Evolutionary conservation across 2,888 invertebrate genomes (phyloP), one percentile per base, ranked within the genome.

Genomic region (Lysandra bellargus): DNA sequence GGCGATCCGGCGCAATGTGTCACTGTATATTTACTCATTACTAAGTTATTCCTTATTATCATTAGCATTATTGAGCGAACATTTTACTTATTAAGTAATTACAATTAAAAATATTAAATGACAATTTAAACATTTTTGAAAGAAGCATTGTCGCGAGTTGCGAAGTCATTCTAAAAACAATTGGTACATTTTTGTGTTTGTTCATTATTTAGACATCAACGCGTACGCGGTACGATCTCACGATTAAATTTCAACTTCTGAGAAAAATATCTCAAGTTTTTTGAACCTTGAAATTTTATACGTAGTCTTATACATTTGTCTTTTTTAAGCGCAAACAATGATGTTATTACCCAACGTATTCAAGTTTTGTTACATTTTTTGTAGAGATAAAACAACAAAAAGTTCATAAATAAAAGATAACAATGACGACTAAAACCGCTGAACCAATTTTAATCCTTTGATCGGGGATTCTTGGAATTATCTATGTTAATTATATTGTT

Each of bases 181-280:
- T 69, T 33, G 9, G 23, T 23, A 69, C 69, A 69, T 12, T 69
- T 17, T 69, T 33, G 33, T 69, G 33, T 69, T 69, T 69, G 69
- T 69, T 33, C 69, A 37, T 69, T 5, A n/a, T n/a, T 76, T 49
- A 49, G 76, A 76, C 76, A 76, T 76, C 49, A 76, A 76, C 76
- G 76, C 76, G 76, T 23, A 6, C 49, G 53, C 53, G 23, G 17
- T 14, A 33, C 33, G 69, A 17, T 69, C 69, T 37, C 37, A 69
- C 33, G 69, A 37, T 14, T 14, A 14, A 6, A 17, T 33, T 14
- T 14, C 33, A 37, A 37, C 5, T 69, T 69, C 12, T 69, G 64
- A 69, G 30, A 69, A 69, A 69, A 30, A 33, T 69, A 69, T 69
- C 12, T 69, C 9, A 30, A 69, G 64, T 12, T 30, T 23, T 69